phyloP scores from a whole-genome alignment of 2,113 vertebrate genomes.

The Hepsetus odoe region DNA sequence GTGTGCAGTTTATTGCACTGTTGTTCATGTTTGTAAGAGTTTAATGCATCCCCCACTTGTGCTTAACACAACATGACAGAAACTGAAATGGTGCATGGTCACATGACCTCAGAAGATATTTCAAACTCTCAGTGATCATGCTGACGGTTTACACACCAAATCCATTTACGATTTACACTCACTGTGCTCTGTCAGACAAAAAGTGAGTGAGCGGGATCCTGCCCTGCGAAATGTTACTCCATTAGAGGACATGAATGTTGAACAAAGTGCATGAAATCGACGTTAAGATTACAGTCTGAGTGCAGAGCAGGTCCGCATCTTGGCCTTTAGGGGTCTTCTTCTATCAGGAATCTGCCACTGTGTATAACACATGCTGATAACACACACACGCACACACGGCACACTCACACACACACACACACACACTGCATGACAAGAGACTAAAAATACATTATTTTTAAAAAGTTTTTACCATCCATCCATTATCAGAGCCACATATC shows the following conservation, averaged over 20 bases:
- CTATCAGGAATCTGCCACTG: slow-evolving; percentile 14
- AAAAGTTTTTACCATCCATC: no score
- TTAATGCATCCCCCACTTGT: neutral
- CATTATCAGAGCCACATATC: no score
- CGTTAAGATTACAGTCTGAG: slow-evolving; percentile 38
- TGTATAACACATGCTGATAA: neutral
- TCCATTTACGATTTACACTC: slow-evolving; percentile 24
- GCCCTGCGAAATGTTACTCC: slow-evolving; percentile 13
- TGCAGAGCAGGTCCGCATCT: slow-evolving; percentile 13
- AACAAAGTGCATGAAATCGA: slow-evolving; percentile 45
- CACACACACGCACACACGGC: neutral
- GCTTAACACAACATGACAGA: slow-evolving; percentile 1
- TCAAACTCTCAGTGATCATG: neutral
- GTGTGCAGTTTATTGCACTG: neutral
- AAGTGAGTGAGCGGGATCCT: slow-evolving; percentile 1
- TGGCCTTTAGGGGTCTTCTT: slow-evolving; percentile 25
- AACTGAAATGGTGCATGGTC: slow-evolving; percentile 27
- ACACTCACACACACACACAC: neutral
- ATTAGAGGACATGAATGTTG: slow-evolving; percentile 41
- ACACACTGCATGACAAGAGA: neutral
- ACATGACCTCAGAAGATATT: neutral
- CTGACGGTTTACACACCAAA: slow-evolving; percentile 25
- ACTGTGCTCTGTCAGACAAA: slow-evolving; percentile 33
- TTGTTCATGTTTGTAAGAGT: neutral
- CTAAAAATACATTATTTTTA: slow-evolving; percentile 16